phyloP scores from a whole-genome alignment of 2,797 vertebrate genomes.

The Hylomyscus alleni region DNA sequence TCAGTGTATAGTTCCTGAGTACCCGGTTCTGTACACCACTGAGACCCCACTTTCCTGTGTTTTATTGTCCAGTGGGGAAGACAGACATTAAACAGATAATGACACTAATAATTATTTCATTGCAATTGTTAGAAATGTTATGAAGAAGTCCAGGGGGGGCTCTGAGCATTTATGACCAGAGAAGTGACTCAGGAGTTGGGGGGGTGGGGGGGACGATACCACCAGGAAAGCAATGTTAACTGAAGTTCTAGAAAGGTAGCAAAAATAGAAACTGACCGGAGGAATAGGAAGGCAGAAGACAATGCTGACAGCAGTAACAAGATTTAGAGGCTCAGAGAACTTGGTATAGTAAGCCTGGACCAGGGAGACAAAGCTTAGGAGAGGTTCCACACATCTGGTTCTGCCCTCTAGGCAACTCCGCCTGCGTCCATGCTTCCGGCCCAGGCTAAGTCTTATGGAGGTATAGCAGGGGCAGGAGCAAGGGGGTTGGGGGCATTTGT shows the following conservation, averaged over 20 bases:
- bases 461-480: background rate
- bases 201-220: rapidly evolving
- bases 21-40: background rate
- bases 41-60: constrained; percentile 46
- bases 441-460: background rate
- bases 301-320: background rate
- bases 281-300: background rate
- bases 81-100: constrained; percentile 82
- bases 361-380: background rate
- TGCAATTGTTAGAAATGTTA: constrained; percentile 82
- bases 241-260: background rate
- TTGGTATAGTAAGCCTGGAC: background rate
- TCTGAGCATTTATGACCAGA: constrained; percentile 55
- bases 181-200: background rate
- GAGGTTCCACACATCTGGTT: background rate
- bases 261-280: background rate
- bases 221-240: background rate
- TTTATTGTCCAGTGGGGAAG: constrained; percentile 84
- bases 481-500: constrained; percentile 16
- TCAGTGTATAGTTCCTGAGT: background rate
- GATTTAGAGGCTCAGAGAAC: background rate
- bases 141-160: constrained; percentile 76
- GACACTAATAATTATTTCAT: constrained; percentile 84
- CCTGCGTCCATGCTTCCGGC: background rate
- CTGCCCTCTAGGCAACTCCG: background rate